Evolutionary conservation across 2,113 vertebrate genomes (phyloP).

Genomic region (Eclectus roratus): DNA sequence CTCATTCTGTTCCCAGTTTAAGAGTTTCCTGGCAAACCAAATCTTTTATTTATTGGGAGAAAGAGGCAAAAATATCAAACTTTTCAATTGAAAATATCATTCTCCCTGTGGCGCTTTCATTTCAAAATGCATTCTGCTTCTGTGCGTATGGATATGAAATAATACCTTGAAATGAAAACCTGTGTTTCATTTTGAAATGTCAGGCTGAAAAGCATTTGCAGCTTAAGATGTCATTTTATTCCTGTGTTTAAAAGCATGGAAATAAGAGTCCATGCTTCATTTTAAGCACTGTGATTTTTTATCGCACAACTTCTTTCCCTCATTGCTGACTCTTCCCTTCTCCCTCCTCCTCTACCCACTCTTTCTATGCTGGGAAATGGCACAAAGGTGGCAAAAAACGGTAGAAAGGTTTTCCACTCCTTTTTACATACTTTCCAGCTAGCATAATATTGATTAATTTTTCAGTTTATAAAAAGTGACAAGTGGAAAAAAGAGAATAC

Average conservation of each 20-base stretch:
- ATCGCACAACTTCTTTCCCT: background rate
- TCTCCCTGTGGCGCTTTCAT: background rate
- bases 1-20: background rate
- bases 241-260: background rate
- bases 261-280: background rate
- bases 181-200: slow-evolving; percentile 40
- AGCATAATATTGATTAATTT: background rate
- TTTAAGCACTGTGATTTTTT: background rate
- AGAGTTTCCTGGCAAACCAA: background rate
- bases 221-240: background rate
- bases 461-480: background rate
- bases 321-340: background rate
- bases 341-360: background rate
- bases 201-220: background rate
- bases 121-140: background rate
- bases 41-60: background rate
- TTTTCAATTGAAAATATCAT: background rate
- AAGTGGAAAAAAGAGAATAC: background rate
- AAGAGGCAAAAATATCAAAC: background rate
- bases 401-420: background rate
- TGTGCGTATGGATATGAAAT: background rate
- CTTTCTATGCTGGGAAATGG: background rate
- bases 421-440: background rate
- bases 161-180: slow-evolving; percentile 1
- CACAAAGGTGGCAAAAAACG: background rate